Evolutionary conservation across 2,888 invertebrate species (phyloP).

Genomic region (Drosophila koepferae): DNA sequence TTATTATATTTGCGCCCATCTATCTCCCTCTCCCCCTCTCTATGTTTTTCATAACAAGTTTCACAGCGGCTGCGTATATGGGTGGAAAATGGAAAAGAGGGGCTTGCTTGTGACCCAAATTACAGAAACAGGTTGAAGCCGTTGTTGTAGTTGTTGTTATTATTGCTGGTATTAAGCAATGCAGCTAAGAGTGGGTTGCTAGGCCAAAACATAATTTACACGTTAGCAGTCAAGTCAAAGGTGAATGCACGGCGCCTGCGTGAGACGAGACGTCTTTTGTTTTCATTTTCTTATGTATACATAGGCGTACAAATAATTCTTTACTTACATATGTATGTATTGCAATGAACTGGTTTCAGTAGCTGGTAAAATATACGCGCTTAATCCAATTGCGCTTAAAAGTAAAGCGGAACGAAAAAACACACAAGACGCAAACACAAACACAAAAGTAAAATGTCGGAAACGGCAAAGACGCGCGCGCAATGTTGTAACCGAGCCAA

Average conservation of each 20-base stretch:
- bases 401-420: constrained; percentile 32
- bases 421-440: constrained; percentile 42
- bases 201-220: constrained; percentile 31
- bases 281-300: constrained; percentile 15
- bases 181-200: constrained; percentile 43
- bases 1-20: constrained; percentile 21
- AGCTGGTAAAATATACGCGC: constrained; percentile 28
- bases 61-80: constrained; percentile 27
- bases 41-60: constrained; percentile 60
- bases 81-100: constrained; percentile 55
- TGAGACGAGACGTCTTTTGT: constrained; percentile 29
- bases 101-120: constrained; percentile 64
- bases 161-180: constrained; percentile 39
- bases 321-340: constrained; percentile 46
- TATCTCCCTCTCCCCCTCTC: constrained; percentile 9
- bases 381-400: constrained; percentile 47
- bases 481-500: constrained; percentile 60
- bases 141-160: constrained; percentile 17
- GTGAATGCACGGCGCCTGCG: constrained; percentile 57
- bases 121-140: constrained; percentile 54
- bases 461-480: constrained; percentile 55
- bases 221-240: constrained; percentile 25
- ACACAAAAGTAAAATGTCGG: constrained; percentile 42
- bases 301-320: constrained; percentile 16
- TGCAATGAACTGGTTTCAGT: constrained; percentile 38